Evolutionary conservation across 1,140 invertebrate species (phyloP).

Genomic region (Danaus melanippus): DNA sequence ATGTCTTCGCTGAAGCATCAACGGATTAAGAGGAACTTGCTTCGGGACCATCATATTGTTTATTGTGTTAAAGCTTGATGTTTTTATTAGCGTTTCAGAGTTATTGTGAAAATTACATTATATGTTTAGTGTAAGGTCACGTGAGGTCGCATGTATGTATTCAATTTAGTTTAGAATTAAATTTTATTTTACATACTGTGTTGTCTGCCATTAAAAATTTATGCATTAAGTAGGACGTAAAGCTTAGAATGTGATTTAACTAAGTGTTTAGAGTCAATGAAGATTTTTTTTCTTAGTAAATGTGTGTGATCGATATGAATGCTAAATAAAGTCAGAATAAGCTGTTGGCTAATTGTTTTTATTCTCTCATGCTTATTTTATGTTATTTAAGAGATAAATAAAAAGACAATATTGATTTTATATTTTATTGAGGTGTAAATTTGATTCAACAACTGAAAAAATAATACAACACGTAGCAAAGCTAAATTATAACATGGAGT

Average conservation of each 20-base stretch:
- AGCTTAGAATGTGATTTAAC: constrained; percentile 62
- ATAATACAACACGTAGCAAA: constrained; percentile 64
- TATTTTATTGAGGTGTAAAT: constrained; percentile 61
- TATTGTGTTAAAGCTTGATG: constrained; percentile 4
- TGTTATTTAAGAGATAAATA: constrained; percentile 7
- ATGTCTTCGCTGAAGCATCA: too few relatives aligned
- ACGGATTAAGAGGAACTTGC: constrained; percentile 23
- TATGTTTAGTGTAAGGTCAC: constrained; percentile 1
- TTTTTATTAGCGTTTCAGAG: constrained; percentile 4
- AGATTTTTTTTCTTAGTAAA: constrained; percentile 38
- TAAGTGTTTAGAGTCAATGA: constrained; percentile 44
- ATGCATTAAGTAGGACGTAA: constrained; percentile 36
- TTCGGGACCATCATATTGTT: constrained; percentile 36
- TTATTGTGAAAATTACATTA: constrained; percentile 7
- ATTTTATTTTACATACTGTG: constrained; percentile 30
- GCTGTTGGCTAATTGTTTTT: constrained; percentile 41
- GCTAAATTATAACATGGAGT: constrained; percentile 51
- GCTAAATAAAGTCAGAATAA: constrained; percentile 62
- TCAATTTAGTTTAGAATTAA: constrained; percentile 27
- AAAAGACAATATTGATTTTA: constrained; percentile 26
- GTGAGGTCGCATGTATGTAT: constrained; percentile 9
- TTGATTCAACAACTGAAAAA: constrained; percentile 61
- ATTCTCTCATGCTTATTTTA: neutral
- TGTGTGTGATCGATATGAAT: constrained; percentile 55
- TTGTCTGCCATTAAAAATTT: constrained; percentile 50